Evolutionary conservation across 2,113 vertebrate species (phyloP).

Genomic region (Pterophyllum scalare): DNA sequence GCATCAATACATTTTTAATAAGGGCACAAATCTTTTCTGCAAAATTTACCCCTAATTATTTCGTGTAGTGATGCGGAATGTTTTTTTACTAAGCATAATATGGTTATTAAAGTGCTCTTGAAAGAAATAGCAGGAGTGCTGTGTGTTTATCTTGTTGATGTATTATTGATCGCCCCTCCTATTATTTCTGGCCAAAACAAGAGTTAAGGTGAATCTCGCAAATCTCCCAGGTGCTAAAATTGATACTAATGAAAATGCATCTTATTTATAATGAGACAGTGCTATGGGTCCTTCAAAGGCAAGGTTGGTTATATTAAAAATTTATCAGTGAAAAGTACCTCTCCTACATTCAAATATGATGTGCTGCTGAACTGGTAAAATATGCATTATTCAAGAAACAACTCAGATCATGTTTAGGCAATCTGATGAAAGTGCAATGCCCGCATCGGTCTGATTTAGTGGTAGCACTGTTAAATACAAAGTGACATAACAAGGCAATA

Average conservation of each 20-base stretch:
- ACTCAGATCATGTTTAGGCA: conserved; percentile 46
- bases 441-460: conserved; percentile 44
- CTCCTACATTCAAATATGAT: conserved; percentile 26
- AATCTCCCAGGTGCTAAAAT: conserved; percentile 41
- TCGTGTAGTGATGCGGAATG: neutral
- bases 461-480: conserved; percentile 39
- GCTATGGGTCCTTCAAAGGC: conserved; percentile 22
- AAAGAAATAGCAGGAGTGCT: conserved; percentile 33
- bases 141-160: conserved; percentile 37
- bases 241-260: conserved; percentile 55
- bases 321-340: conserved; percentile 39
- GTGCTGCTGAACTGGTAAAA: conserved; percentile 45
- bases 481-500: conserved; percentile 47
- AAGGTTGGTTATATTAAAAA: conserved; percentile 44
- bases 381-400: conserved; percentile 57
- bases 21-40: neutral
- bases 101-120: conserved; percentile 3
- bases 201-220: conserved; percentile 24
- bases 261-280: conserved; percentile 51
- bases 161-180: conserved; percentile 47
- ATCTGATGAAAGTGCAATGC: conserved; percentile 41
- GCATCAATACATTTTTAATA: neutral
- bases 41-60: conserved; percentile 7
- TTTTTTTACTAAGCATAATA: neutral
- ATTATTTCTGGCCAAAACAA: conserved; percentile 42